A percentile compares a stretch with the other conserved stretches of the same genome.
Conservation (phyloP, 2,113 vertebrate species). For the Steatornis caripensis region DNA sequence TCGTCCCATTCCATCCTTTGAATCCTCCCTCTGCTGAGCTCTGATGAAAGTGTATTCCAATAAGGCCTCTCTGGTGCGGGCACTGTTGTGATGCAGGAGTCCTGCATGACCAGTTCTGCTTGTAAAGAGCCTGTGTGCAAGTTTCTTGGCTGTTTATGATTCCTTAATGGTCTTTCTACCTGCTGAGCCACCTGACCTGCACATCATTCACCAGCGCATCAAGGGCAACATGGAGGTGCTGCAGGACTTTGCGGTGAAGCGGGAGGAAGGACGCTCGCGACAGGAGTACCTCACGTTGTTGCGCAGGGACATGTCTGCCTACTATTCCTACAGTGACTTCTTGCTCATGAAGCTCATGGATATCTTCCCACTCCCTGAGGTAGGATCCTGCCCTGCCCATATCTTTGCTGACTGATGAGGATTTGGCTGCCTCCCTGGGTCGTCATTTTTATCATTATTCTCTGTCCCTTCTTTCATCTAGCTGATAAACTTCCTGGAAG, state of each 20-base stretch:
- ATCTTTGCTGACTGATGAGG: background rate
- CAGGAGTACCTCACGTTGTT: constrained; percentile 84
- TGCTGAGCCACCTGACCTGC: constrained; percentile 80
- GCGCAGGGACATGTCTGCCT: constrained; percentile 86
- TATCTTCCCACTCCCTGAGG: constrained; percentile 91
- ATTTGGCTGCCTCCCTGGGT: background rate
- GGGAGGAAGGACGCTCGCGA: constrained; percentile 83
- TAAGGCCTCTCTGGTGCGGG: background rate
- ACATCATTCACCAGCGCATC: constrained; percentile 87
- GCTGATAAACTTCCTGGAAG: constrained; percentile 94
- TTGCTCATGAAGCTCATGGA: constrained; percentile 87
- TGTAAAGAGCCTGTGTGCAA: rapidly evolving
- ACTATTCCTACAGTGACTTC: constrained; percentile 93
- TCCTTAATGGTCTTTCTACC: constrained; percentile 68
- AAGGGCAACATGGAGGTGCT: constrained; percentile 93
- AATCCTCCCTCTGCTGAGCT: background rate
- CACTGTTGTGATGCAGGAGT: rapidly evolving
- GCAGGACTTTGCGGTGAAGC: constrained; percentile 81
- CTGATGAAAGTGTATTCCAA: background rate
- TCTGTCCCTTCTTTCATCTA: constrained; percentile 1
- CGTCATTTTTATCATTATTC: background rate
- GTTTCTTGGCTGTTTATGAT: background rate
- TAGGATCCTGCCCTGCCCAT: background rate
- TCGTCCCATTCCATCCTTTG: rapidly evolving
- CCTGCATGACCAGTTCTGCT: rapidly evolving